These are phyloP conservation scores for Hypena proboscidalis DNA, from an alignment of 2,888 invertebrate species.

Conservation along the genomic window DNA sequence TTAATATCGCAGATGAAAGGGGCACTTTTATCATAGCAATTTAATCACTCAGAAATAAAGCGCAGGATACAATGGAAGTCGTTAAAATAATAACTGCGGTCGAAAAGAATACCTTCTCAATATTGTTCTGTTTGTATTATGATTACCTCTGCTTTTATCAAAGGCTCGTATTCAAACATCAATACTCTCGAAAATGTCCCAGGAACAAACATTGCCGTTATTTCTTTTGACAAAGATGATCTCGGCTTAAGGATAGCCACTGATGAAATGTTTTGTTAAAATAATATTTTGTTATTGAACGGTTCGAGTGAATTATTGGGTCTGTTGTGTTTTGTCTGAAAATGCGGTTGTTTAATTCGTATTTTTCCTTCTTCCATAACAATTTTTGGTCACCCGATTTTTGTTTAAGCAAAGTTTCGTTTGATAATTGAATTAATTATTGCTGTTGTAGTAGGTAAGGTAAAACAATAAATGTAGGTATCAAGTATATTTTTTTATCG, in stretches of 20 bases:
- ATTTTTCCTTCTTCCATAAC: too few relatives aligned
- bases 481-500: too few relatives aligned
- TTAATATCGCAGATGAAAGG: background rate
- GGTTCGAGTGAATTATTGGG: background rate
- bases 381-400: too few relatives aligned
- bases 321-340: too few relatives aligned
- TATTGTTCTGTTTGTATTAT: background rate
- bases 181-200: slow-evolving; percentile 12
- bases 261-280: background rate
- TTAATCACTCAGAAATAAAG: background rate
- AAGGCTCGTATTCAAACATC: slow-evolving; percentile 12
- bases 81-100: too few relatives aligned
- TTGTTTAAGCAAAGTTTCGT: too few relatives aligned
- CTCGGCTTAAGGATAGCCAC: too few relatives aligned
- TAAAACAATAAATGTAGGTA: too few relatives aligned
- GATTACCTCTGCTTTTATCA: slow-evolving; percentile 12
- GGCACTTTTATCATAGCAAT: background rate
- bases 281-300: background rate
- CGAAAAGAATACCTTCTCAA: background rate
- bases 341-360: too few relatives aligned
- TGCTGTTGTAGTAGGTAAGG: too few relatives aligned
- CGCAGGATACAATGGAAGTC: background rate
- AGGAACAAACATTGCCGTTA: slow-evolving; percentile 7
- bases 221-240: slow-evolving; percentile 12
- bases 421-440: too few relatives aligned